Percentiles rank a stretch among this genome's conserved stretches.
Conservation (phyloP, 2,888 invertebrate genomes). For the Blastobasis adustella region DNA sequence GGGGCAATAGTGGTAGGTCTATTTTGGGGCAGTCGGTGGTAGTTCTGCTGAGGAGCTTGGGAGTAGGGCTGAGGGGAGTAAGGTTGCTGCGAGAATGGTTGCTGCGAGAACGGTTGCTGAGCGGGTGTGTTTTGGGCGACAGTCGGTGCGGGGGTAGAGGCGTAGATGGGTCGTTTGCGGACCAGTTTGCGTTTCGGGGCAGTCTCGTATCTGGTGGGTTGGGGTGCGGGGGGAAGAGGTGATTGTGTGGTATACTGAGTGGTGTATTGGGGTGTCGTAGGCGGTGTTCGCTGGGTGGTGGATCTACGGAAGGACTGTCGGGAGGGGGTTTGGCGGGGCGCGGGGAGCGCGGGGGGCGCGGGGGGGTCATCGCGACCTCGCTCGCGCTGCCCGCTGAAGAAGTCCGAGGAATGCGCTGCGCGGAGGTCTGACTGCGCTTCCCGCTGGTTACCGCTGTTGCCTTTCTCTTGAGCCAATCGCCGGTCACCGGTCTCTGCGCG, state of each 20-base stretch:
- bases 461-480: conserved; percentile 45
- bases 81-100: conserved; percentile 1
- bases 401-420: conserved; percentile 84
- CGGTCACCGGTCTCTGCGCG: conserved; percentile 79
- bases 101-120: conserved; percentile 21
- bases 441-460: conserved; percentile 24
- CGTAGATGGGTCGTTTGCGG: conserved; percentile 55
- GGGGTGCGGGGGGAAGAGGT: conserved; percentile 20
- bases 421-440: conserved; percentile 76
- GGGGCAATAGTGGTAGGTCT: conserved; percentile 18
- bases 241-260: conserved; percentile 18
- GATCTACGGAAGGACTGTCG: conserved; percentile 37
- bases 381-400: conserved; percentile 77
- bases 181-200: conserved; percentile 52
- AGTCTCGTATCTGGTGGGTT: conserved; percentile 37
- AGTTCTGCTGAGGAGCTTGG: conserved; percentile 1
- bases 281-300: conserved; percentile 30
- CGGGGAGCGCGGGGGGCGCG: conserved; percentile 16
- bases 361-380: conserved; percentile 58
- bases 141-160: conserved; percentile 40
- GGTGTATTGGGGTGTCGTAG: conserved; percentile 35
- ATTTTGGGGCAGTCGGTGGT: conserved; percentile 5
- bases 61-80: background rate
- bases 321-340: conserved; percentile 22
- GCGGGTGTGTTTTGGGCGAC: conserved; percentile 19